Conservation (phyloP, 2,888 invertebrate genomes). For the Hedychridium roseum region DNA sequence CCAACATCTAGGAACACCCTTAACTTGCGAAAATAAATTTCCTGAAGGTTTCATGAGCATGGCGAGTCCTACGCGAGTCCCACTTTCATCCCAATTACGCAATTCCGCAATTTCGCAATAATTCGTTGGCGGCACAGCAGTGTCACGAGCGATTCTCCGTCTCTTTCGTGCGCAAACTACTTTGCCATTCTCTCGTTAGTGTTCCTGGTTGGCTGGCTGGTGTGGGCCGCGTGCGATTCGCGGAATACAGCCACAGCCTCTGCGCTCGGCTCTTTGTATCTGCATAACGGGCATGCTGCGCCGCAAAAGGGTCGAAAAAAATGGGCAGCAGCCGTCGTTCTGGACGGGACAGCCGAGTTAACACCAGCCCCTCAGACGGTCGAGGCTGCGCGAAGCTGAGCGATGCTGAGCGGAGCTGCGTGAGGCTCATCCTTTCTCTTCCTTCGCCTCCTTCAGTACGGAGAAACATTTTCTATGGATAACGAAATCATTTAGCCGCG, state of each 20-base stretch:
- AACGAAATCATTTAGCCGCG: too few relatives aligned
- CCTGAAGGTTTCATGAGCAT: too few relatives aligned
- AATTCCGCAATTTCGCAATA: conserved; percentile 36
- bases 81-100: conserved; percentile 30
- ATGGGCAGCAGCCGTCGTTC: conserved; percentile 28
- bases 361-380: conserved; percentile 33
- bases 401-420: too few relatives aligned
- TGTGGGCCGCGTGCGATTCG: conserved; percentile 30
- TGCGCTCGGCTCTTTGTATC: conserved; percentile 22
- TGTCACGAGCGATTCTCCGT: neutral
- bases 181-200: too few relatives aligned
- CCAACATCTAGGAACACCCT: too few relatives aligned
- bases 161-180: too few relatives aligned
- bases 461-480: too few relatives aligned
- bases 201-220: too few relatives aligned
- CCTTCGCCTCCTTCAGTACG: conserved; percentile 1
- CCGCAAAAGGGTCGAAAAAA: conserved; percentile 36
- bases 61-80: neutral
- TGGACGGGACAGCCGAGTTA: conserved; percentile 27
- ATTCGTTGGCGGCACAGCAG: conserved; percentile 16
- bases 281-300: conserved; percentile 35
- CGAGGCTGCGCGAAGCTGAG: too few relatives aligned
- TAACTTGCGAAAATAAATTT: too few relatives aligned
- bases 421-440: conserved; percentile 6
- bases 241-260: too few relatives aligned